These are phyloP conservation scores for Anas platyrhynchos DNA, from an alignment of 2,113 vertebrate species.

Conservation along the genomic window DNA sequence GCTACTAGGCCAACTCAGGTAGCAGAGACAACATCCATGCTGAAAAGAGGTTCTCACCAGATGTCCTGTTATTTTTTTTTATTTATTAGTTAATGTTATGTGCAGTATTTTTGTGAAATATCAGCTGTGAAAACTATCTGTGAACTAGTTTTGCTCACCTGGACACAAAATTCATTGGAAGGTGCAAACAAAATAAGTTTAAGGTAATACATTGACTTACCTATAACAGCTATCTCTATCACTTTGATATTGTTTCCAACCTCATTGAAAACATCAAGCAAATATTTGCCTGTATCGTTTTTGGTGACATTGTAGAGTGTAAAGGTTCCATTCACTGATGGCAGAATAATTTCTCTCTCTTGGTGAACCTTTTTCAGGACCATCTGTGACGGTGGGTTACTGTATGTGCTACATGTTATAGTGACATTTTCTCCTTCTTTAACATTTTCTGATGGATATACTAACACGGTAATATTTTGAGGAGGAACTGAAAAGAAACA, in stretches of 20 bases:
- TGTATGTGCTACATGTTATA: constrained; percentile 40
- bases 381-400: constrained; percentile 13
- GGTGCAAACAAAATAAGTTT: not conserved
- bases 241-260: not conserved
- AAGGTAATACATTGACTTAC: constrained; percentile 5
- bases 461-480: constrained; percentile 20
- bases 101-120: not conserved
- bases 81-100: not conserved
- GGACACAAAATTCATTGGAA: not conserved
- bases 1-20: not conserved
- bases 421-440: constrained; percentile 48
- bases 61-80: not conserved
- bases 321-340: constrained; percentile 24
- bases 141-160: not conserved
- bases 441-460: constrained; percentile 44
- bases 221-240: constrained; percentile 32
- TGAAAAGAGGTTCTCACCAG: not conserved
- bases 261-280: constrained; percentile 18
- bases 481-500: constrained; percentile 47
- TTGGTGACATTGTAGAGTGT: constrained; percentile 22
- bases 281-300: not conserved
- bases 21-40: not conserved
- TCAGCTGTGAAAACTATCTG: not conserved
- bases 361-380: constrained; percentile 43
- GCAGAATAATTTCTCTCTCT: constrained; percentile 26